These are phyloP conservation scores for Druceiella hillmani DNA, from an alignment of 2,888 invertebrate species.

Conservation along the genomic window DNA sequence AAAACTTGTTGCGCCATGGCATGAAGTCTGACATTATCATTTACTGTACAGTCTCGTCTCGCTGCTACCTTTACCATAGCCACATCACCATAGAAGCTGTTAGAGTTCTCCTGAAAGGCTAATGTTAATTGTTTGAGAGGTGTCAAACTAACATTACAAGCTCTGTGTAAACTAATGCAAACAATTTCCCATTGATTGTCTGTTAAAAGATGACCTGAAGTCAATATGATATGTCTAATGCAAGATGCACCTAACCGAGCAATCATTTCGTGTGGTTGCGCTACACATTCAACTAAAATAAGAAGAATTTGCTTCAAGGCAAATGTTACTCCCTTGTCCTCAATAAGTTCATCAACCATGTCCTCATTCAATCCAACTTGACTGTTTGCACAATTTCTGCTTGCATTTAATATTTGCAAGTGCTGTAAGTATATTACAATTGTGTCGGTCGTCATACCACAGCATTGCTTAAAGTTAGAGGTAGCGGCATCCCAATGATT, in stretches of 20 bases:
- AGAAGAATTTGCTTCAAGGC: conserved; percentile 81
- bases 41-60: conserved; percentile 76
- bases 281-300: conserved; percentile 85
- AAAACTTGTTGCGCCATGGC: conserved; percentile 88
- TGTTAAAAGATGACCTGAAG: conserved; percentile 76
- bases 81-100: conserved; percentile 90
- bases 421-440: conserved; percentile 81
- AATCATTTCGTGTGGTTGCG: conserved; percentile 84
- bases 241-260: conserved; percentile 91
- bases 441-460: conserved; percentile 87
- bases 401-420: conserved; percentile 57
- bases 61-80: conserved; percentile 93
- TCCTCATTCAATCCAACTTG: no score
- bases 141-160: conserved; percentile 80
- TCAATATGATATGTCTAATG: conserved; percentile 77
- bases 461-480: conserved; percentile 92
- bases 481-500: conserved; percentile 71
- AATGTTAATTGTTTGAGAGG: conserved; percentile 83
- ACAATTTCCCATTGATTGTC: conserved; percentile 84
- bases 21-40: conserved; percentile 78
- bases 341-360: conserved; percentile 50
- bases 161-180: conserved; percentile 74
- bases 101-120: conserved; percentile 86
- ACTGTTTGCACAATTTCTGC: conserved; percentile 32
- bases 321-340: conserved; percentile 56